Base-by-base conservation (phyloP, 2,888 invertebrate species). In the Lithophane semibrunnea region DNA sequence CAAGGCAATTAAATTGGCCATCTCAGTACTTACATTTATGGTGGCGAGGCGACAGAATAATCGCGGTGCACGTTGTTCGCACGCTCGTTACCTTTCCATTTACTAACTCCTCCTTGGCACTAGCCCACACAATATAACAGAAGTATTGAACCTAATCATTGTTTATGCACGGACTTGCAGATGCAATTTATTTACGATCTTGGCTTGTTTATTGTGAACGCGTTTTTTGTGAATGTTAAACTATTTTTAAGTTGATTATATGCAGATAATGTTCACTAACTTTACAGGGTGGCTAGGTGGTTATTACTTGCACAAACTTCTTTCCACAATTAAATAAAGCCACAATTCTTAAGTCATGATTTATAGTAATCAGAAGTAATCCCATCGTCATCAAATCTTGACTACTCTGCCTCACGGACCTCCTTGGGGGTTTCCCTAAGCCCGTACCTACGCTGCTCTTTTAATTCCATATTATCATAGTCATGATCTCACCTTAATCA, bases 401-500 rank as follows among this genome's bases (percentile, higher is more conserved):
- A 12, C 56, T 5, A 12, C n/a, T 4, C 12, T 56, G 56, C 12
- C 10, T 29, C 29, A 29, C 29, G 29, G 29, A 29, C 29, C 49
- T 24, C 24, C 12, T 12, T 24, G 3, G 24, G 10, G 12, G n/a
- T 56, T n/a, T 56, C n/a, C 12, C 12, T 12, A 24, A 24, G 65
- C 0, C 42, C 42, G 4, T n/a, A n/a, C n/a, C 7, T 65, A 44
- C 9, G 2, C 9, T 65, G 4, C 44, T n/a, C 42, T 65, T 52
- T 18, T 18, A 52, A 52, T 52, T 7, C 18, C 7, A 0, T 49
- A 52, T 52, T 49, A 52, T 52, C 52, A 52, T 52, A 52, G 7
- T 8, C 52, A 52, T 49, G 16, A 49, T 49, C 18, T 65, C 42
- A 21, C 7, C 93, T 97, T 97, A 85, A 98, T 97, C 92, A 98